phyloP scores from a whole-genome alignment of 2,797 vertebrate species.

The Hydrocynus forskahlii region DNA sequence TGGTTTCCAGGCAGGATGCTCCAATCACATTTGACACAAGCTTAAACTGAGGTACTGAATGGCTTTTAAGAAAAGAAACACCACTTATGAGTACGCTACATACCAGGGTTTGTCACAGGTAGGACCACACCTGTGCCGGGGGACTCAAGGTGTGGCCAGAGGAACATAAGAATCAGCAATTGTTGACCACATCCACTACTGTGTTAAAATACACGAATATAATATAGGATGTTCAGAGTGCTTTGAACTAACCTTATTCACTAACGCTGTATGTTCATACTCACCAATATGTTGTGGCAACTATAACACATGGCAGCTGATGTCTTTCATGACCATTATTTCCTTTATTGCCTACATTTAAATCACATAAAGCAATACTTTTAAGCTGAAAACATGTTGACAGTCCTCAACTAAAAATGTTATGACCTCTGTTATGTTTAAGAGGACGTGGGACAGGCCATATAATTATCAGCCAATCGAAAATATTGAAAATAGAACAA shows the following conservation, averaged over 20 bases:
- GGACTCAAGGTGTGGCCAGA: conserved; percentile 55
- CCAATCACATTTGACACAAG: conserved; percentile 43
- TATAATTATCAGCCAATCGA: neutral
- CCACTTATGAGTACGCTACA: conserved; percentile 18
- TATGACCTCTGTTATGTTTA: too few relatives aligned
- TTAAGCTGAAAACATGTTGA: neutral
- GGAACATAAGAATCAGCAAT: conserved; percentile 25
- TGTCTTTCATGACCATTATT: neutral
- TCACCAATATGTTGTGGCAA: neutral
- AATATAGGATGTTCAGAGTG: neutral
- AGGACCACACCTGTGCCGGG: conserved; percentile 55
- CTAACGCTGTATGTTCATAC: neutral
- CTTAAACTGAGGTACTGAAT: conserved; percentile 36
- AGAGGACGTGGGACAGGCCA: too few relatives aligned
- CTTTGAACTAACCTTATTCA: neutral
- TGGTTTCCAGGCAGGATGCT: conserved; percentile 35
- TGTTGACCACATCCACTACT: conserved; percentile 1
- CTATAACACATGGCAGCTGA: neutral
- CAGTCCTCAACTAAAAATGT: neutral
- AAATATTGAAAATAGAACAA: conserved; percentile 13
- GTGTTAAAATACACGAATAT: neutral
- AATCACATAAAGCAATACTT: neutral
- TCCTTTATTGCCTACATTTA: neutral
- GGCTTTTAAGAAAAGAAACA: conserved; percentile 11
- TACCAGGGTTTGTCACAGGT: conserved; percentile 42